A percentile compares a stretch with the other conserved stretches of the same genome.
phyloP scores from a whole-genome alignment of 2,888 invertebrate species.

The Linnaemya tessellans region DNA sequence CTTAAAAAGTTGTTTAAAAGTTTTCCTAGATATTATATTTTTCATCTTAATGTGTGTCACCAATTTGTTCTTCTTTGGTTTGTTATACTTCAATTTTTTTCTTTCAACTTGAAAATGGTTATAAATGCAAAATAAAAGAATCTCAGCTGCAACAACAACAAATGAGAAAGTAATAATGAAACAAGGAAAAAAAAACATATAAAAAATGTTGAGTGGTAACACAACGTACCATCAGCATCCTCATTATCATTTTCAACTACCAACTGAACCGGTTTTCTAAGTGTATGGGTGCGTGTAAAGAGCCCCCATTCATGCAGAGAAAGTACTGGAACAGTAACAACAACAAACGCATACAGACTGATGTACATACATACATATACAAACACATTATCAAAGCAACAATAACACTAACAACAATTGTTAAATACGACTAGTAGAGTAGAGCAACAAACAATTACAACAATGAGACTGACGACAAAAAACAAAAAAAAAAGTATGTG shows the following conservation, averaged over 20 bases:
- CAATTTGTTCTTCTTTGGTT: constrained; percentile 24
- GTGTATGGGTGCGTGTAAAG: constrained; percentile 14
- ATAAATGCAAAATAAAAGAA: constrained; percentile 13
- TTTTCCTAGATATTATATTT: not conserved
- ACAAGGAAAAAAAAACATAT: constrained; percentile 7
- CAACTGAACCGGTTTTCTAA: constrained; percentile 48
- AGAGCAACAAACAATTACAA: constrained; percentile 39
- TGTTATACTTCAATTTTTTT: constrained; percentile 18
- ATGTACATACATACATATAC: constrained; percentile 19
- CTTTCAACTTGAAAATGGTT: constrained; percentile 24
- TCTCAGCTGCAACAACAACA: constrained; percentile 43
- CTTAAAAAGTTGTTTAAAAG: not conserved
- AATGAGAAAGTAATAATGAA: constrained; percentile 28
- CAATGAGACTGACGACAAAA: constrained; percentile 17
- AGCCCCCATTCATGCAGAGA: constrained; percentile 14
- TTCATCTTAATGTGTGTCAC: constrained; percentile 41
- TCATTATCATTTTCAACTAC: constrained; percentile 13
- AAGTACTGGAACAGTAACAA: constrained; percentile 30
- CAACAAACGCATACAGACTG: constrained; percentile 17
- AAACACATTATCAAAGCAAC: constrained; percentile 14
- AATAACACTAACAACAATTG: constrained; percentile 42
- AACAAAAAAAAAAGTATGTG: constrained; percentile 23
- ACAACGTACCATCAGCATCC: constrained; percentile 49
- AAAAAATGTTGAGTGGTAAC: constrained; percentile 60
- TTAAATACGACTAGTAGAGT: constrained; percentile 23